These are phyloP conservation scores for Nycticorax nycticorax DNA, from an alignment of 2,113 vertebrate species.

Conservation along the genomic window DNA sequence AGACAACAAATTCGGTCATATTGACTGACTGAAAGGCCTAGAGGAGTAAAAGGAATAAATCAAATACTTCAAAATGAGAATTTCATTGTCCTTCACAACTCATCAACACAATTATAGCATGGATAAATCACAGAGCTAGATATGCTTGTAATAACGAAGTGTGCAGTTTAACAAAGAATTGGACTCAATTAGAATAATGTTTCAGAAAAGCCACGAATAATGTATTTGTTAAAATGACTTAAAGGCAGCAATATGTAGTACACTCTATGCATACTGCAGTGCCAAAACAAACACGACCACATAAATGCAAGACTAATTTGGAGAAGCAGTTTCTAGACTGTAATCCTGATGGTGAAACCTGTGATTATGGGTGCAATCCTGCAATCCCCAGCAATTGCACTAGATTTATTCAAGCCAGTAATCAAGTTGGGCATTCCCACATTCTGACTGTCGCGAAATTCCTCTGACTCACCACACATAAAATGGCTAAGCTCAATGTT, in stretches of 20 bases:
- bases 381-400: slow-evolving; percentile 9
- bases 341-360: slow-evolving; percentile 19
- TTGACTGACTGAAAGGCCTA: background rate
- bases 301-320: slow-evolving; percentile 49
- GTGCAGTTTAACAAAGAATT: background rate
- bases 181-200: background rate
- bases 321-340: slow-evolving; percentile 1
- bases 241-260: background rate
- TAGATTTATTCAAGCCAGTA: background rate
- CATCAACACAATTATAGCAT: background rate
- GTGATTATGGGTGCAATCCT: slow-evolving; percentile 35
- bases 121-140: background rate
- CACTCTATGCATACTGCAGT: background rate
- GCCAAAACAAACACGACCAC: slow-evolving; percentile 42
- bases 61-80: background rate
- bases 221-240: slow-evolving; percentile 18
- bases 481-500: background rate
- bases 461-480: background rate
- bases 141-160: background rate
- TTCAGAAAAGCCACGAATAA: background rate
- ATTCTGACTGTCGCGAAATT: background rate
- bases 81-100: background rate
- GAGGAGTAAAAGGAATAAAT: background rate
- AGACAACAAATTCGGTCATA: background rate
- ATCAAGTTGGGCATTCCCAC: background rate